A percentile compares a stretch with the other conserved stretches of the same genome.
phyloP scores from a whole-genome alignment of 2,888 invertebrate species.

The Hemicrepidius hirtus region DNA sequence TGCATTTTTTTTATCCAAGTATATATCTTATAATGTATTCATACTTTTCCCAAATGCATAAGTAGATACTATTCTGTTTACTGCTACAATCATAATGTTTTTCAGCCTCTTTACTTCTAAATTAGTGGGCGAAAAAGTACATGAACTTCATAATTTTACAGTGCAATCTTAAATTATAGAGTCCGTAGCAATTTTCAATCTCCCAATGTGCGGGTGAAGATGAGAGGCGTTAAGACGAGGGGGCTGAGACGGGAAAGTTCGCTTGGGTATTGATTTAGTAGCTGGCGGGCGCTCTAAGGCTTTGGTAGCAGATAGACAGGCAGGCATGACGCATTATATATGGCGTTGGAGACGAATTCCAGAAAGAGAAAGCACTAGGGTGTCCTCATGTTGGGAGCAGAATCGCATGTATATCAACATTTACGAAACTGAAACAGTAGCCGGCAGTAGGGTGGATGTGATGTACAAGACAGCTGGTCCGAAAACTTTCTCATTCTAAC shows the following conservation, averaged over 20 bases:
- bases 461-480: slow-evolving; percentile 71
- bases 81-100: too few species aligned
- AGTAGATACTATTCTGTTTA: too few species aligned
- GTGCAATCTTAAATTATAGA: slow-evolving; percentile 24
- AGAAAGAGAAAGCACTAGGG: slow-evolving; percentile 59
- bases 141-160: slow-evolving; percentile 5
- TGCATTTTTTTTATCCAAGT: too few species aligned
- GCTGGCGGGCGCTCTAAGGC: slow-evolving; percentile 71
- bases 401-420: slow-evolving; percentile 58
- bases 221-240: slow-evolving; percentile 56
- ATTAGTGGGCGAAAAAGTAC: neutral
- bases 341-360: slow-evolving; percentile 72
- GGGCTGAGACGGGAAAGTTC: slow-evolving; percentile 56
- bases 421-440: slow-evolving; percentile 46
- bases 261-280: slow-evolving; percentile 72
- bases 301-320: slow-evolving; percentile 72
- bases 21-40: too few species aligned
- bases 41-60: too few species aligned
- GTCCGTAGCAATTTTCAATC: slow-evolving; percentile 46
- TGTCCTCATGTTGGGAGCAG: slow-evolving; percentile 47
- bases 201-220: slow-evolving; percentile 57
- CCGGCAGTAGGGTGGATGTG: slow-evolving; percentile 61
- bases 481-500: slow-evolving; percentile 57
- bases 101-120: too few species aligned
- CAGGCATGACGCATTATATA: slow-evolving; percentile 73